These are phyloP conservation scores for Ophion obscuratus DNA, from an alignment of 2,888 invertebrate genomes.

Conservation along the genomic window DNA sequence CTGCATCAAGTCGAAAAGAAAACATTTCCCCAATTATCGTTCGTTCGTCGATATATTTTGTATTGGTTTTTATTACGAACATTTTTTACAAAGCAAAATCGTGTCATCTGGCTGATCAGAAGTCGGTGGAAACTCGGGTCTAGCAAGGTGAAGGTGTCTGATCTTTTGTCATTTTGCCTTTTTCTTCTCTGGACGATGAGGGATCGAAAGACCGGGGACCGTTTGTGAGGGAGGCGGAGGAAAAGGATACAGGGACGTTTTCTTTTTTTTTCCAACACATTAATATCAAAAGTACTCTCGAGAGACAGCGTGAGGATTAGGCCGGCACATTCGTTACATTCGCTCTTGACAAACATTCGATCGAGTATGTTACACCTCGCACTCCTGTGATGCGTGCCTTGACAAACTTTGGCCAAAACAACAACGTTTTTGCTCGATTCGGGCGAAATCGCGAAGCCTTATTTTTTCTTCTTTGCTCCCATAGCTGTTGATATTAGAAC, in stretches of 20 bases:
- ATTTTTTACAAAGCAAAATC: constrained; percentile 83
- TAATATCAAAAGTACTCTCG: constrained; percentile 83
- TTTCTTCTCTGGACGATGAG: constrained; percentile 15
- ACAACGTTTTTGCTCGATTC: constrained; percentile 26
- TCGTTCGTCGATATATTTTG: background rate
- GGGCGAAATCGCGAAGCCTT: constrained; percentile 17
- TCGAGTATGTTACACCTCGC: constrained; percentile 68
- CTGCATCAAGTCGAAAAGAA: background rate
- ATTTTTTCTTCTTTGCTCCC: constrained; percentile 38
- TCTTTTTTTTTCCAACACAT: constrained; percentile 76
- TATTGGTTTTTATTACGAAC: constrained; percentile 81
- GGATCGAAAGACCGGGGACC: constrained; percentile 67
- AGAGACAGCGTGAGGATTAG: constrained; percentile 80
- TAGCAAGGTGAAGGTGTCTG: constrained; percentile 68
- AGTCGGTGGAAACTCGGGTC: constrained; percentile 73
- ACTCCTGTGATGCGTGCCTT: constrained; percentile 75
- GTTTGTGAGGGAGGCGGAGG: constrained; percentile 72
- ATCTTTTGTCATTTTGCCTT: constrained; percentile 28
- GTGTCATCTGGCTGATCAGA: constrained; percentile 73
- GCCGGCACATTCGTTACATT: constrained; percentile 68
- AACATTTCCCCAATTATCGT: background rate
- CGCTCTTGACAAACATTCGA: constrained; percentile 49
- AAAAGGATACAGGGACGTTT: constrained; percentile 54
- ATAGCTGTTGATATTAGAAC: constrained; percentile 30
- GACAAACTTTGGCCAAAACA: constrained; percentile 44